Conservation (phyloP, 2,888 invertebrate species). For the Cerastoderma edule region DNA sequence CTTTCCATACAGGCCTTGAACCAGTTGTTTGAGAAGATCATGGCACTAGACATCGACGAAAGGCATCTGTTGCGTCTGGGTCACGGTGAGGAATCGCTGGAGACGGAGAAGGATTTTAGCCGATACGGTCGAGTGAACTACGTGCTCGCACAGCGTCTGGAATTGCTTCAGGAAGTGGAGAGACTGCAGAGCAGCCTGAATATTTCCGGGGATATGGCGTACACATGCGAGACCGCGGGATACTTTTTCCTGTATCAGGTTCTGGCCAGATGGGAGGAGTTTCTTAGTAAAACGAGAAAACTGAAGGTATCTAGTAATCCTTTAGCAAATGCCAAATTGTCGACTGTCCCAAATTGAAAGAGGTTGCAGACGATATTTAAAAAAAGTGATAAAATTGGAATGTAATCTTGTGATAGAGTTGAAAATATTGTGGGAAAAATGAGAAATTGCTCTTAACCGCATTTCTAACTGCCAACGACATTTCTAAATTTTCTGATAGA, state of each 20-base stretch:
- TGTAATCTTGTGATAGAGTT: no score
- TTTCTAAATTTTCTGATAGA: no score
- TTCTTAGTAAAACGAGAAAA: conserved; percentile 87
- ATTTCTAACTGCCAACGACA: no score
- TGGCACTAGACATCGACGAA: conserved; percentile 98
- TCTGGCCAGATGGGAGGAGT: conserved; percentile 96
- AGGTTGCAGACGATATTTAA: no score
- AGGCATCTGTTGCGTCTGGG: conserved; percentile 98
- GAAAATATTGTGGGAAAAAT: no score
- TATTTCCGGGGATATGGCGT: conserved; percentile 85
- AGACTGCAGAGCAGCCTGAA: conserved; percentile 93
- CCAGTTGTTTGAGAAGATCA: conserved; percentile 99
- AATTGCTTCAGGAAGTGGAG: conserved; percentile 94
- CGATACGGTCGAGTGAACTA: conserved; percentile 99
- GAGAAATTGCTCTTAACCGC: neutral
- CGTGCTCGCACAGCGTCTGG: conserved; percentile 96
- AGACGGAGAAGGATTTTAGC: conserved; percentile 99
- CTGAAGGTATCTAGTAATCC: conserved; percentile 67
- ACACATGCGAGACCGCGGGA: conserved; percentile 99
- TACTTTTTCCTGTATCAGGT: conserved; percentile 98
- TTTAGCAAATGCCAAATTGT: neutral
- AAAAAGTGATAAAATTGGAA: no score
- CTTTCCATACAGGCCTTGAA: conserved; percentile 89
- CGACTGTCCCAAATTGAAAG: no score
- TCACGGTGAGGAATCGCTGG: conserved; percentile 98